Base-by-base conservation (phyloP, 1,140 invertebrate genomes). In the Aphelinus atriplicis region DNA sequence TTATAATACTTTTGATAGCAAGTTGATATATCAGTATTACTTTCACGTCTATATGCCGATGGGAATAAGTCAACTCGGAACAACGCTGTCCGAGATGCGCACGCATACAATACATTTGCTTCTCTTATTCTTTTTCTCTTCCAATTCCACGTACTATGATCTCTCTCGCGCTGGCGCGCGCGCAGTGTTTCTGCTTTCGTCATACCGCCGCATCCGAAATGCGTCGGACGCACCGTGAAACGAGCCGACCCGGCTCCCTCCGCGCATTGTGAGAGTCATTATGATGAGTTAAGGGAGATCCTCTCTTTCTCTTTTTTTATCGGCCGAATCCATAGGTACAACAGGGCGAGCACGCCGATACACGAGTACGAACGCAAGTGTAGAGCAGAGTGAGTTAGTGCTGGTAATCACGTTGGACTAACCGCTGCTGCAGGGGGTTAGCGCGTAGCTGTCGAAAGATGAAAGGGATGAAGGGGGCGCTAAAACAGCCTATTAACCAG, bases 341-440 rank as follows among this genome's bases (percentile, higher is more conserved):
- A 26, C 26, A 26, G 26, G 26, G 26, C 26, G 26, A 26, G n/a
- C 58, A 7, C 48, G 45, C n/a, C 61, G 61, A 63, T 48, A 2
- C 61, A 6, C 10, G 7, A 43, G 3, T 61, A 5, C 3, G 51
- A n/a, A 64, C n/a, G 64, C 64, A 55, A 10, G 53, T 7, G 42
- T 51, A 53, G 7, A 43, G 66, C 63, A 50, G 79, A 81, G 77
- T 84, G 82, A 84, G 79, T 83, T 82, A 81, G 78, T 81, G 81
- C 67, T 81, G 81, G 79, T 83, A 84, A 84, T 84, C 80, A 82
- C 78, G 81, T 85, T 84, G 81, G 81, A 78, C 81, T 83, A 83
- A 84, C 84, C 81, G 81, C 70, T 81, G 77, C 68, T 78, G 75
- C 76, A 79, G 79, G 75, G 80, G 80, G 78, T 78, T 76, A 50